Evolutionary conservation across 2,888 invertebrate species (phyloP), one percentile per base, ranked within the genome.

Genomic region (Onthophagus sagittarius): DNA sequence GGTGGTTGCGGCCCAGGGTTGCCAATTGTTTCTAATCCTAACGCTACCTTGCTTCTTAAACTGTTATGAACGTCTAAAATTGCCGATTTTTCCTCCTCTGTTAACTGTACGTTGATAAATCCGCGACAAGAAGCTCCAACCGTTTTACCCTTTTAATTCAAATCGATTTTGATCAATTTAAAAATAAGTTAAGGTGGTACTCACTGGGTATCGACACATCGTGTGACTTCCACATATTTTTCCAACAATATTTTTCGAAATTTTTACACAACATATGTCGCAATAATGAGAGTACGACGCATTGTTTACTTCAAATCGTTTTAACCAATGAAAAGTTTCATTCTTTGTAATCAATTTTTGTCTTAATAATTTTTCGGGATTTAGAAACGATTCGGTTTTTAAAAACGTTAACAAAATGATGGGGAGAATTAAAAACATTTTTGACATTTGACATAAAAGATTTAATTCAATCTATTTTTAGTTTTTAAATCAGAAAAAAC

Each of bases 21-120:
- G 5, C 86, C 86, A 39, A 81, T 78, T 2, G 62, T 71, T 77
- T 86, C 85, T 63, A 77, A 72, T 31, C 85, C 85, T 62, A 77
- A 78, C 1, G 86, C 86, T 73, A 87, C 81, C 67, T 76, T 75
- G 78, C 83, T 83, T 69, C 86, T 82, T 71, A 86, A 77, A 53
- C 83, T 80, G 79, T 87, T 87, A 77, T 87, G 87, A 64, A 81
- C 81, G 72, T 85, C 83, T 53, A 87, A 78, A 71, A 87, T 83
- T 64, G 80, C 78, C 69, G 79, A 79, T 77, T 84, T 84, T 78
- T 87, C 86, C 13, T 78, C 77, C 53, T 77, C 75, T 67, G 31
- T 80, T 75, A 86, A 81, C 1, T 77, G 73, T n/a, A 83, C 79
- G 5, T 77, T 71, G 53, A 83, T 77, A 31, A 79, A 80, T 32